Conservation (phyloP, 2,113 vertebrate genomes). For the Syngnathus scovelli region DNA sequence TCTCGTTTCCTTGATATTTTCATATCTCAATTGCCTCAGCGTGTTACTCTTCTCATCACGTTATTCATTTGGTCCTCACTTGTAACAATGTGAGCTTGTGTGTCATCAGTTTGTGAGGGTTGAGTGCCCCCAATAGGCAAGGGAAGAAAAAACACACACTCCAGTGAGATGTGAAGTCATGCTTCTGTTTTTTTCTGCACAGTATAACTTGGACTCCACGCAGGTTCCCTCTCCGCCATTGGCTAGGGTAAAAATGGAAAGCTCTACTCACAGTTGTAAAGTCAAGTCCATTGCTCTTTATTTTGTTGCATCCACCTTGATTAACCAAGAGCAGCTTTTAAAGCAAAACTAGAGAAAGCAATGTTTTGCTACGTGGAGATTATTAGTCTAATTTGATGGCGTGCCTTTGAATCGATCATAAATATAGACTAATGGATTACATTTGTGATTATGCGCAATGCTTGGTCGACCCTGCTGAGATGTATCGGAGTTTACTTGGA, state of each 20-base stretch:
- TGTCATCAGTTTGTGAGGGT: slow-evolving; percentile 43
- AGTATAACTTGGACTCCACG: not conserved
- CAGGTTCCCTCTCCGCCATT: not conserved
- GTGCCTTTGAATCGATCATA: not conserved
- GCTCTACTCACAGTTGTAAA: not conserved
- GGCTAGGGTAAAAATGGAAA: not conserved
- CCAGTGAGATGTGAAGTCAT: not conserved
- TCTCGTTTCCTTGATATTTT: slow-evolving; percentile 20
- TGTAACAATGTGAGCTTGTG: not conserved
- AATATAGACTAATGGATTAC: not conserved
- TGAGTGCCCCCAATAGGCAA: slow-evolving; percentile 66
- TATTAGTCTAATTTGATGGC: not conserved
- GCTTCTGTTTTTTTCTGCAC: not conserved
- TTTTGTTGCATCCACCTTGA: not conserved
- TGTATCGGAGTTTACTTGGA: too few species aligned
- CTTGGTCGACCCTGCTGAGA: not conserved
- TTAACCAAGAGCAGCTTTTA: not conserved
- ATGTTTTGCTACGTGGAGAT: not conserved
- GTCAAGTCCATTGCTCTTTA: not conserved
- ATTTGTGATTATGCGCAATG: not conserved
- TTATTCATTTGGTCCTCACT: slow-evolving; percentile 47
- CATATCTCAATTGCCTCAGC: slow-evolving; percentile 15
- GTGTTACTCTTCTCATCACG: slow-evolving; percentile 49
- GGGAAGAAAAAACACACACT: not conserved
- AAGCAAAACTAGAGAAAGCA: too few species aligned